phyloP scores from a whole-genome alignment of 2,888 invertebrate genomes.

The Melanotus villosus region DNA sequence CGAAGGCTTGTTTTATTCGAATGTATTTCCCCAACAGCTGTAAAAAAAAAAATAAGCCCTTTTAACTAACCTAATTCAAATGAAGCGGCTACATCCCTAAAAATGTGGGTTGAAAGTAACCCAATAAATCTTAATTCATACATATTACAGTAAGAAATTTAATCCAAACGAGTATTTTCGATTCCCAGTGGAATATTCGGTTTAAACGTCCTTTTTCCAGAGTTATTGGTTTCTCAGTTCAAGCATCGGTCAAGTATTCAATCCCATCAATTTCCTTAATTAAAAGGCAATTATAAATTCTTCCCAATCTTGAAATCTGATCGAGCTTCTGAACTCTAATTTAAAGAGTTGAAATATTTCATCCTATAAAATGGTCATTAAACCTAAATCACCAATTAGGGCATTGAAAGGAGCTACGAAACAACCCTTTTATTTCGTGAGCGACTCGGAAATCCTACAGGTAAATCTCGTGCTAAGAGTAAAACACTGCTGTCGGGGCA shows the following conservation, averaged over 20 bases:
- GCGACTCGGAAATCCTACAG: constrained; percentile 24
- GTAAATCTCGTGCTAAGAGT: constrained; percentile 31
- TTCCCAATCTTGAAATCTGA: constrained; percentile 36
- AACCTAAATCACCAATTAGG: constrained; percentile 41
- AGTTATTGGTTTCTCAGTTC: constrained; percentile 33
- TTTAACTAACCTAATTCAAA: background rate
- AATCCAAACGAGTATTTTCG: constrained; percentile 38
- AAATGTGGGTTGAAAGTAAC: constrained; percentile 29
- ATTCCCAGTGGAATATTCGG: constrained; percentile 34
- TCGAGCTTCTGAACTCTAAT: constrained; percentile 29
- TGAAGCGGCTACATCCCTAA: constrained; percentile 14
- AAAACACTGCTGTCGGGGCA: constrained; percentile 16
- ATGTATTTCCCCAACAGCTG: too few relatives aligned
- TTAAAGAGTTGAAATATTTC: constrained; percentile 34
- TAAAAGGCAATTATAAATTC: constrained; percentile 44
- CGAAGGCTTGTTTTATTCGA: too few relatives aligned
- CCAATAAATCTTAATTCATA: constrained; percentile 44
- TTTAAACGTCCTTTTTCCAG: constrained; percentile 39
- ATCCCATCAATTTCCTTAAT: constrained; percentile 42
- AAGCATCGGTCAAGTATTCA: constrained; percentile 36
- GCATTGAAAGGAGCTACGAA: constrained; percentile 29
- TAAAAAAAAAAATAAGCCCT: too few relatives aligned
- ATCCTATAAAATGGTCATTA: constrained; percentile 33
- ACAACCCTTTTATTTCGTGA: constrained; percentile 30
- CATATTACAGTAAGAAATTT: constrained; percentile 43